Evolutionary conservation across 2,888 invertebrate genomes (phyloP).

Genomic region (Caenorhabditis becei): DNA sequence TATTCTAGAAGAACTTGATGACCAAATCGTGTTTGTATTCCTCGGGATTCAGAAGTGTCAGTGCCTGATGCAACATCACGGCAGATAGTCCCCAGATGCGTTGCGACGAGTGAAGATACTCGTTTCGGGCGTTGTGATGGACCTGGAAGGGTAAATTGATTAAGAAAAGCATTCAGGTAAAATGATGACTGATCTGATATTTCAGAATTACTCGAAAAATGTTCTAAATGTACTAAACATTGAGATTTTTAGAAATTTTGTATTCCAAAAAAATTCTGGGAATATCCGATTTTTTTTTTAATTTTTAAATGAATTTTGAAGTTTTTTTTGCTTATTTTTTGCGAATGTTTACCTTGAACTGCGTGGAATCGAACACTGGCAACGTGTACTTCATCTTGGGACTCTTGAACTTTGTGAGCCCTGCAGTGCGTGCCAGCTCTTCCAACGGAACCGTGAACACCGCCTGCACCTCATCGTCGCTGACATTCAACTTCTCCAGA

Average conservation of each 20-base stretch:
- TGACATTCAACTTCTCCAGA: constrained; percentile 49
- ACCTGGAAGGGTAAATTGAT: constrained; percentile 53
- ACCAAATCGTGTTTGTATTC: constrained; percentile 50
- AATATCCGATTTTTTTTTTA: too few species aligned
- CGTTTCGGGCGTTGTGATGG: constrained; percentile 48
- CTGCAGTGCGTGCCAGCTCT: constrained; percentile 59
- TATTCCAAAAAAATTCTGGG: too few species aligned
- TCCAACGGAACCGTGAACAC: constrained; percentile 70
- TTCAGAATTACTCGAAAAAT: too few species aligned
- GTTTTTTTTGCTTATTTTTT: too few species aligned
- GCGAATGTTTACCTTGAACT: constrained; percentile 45
- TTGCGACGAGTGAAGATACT: constrained; percentile 56
- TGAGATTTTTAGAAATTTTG: too few species aligned
- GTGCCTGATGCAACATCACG: constrained; percentile 69
- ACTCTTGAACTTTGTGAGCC: constrained; percentile 68
- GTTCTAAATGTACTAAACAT: too few species aligned
- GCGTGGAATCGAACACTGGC: constrained; percentile 64
- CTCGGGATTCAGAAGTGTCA: constrained; percentile 64
- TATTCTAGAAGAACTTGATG: constrained; percentile 52
- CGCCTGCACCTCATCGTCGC: constrained; percentile 61
- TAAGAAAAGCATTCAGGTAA: too few species aligned
- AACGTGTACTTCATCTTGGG: constrained; percentile 64
- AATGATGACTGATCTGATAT: background rate
- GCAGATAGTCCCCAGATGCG: constrained; percentile 76
- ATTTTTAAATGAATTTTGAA: too few species aligned